Percentiles rank a stretch among this genome's conserved stretches.
Evolutionary conservation across 1,140 invertebrate genomes (phyloP).

Genomic region (Sarcophaga peregrina): DNA sequence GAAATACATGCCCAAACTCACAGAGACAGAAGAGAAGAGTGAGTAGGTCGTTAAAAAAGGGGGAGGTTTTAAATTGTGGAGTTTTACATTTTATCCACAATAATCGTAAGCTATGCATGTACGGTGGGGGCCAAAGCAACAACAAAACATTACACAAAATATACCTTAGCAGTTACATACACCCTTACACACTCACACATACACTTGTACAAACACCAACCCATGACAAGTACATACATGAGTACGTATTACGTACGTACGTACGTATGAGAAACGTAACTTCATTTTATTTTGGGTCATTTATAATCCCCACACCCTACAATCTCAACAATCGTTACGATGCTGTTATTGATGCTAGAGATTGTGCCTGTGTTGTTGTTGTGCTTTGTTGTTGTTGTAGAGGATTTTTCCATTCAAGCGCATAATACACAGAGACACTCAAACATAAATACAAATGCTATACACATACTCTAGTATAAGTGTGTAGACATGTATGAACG

Average conservation of each 20-base stretch:
- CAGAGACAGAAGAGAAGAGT: not conserved
- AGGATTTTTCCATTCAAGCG: slow-evolving; percentile 16
- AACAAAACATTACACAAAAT: not conserved
- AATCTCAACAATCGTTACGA: not conserved
- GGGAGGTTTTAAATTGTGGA: slow-evolving; percentile 34
- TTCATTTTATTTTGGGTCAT: slow-evolving; percentile 35
- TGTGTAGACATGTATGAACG: no score
- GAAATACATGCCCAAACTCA: no score
- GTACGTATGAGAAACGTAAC: not conserved
- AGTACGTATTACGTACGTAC: no score
- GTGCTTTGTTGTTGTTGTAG: not conserved
- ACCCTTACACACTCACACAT: not conserved
- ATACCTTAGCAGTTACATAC: not conserved
- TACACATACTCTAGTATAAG: not conserved
- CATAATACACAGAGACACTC: not conserved
- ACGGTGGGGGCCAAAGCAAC: not conserved
- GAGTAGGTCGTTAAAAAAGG: not conserved
- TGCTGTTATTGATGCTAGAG: not conserved
- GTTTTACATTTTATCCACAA: slow-evolving; percentile 39
- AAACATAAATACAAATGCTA: no score
- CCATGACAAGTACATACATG: not conserved
- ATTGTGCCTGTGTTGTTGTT: slow-evolving; percentile 3
- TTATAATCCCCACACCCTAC: slow-evolving; percentile 40
- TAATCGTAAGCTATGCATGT: slow-evolving; percentile 32
- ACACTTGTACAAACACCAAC: not conserved